Evolutionary conservation across 2,888 invertebrate genomes (phyloP), one percentile per base, ranked within the genome.

Genomic region (Eulithis testata): DNA sequence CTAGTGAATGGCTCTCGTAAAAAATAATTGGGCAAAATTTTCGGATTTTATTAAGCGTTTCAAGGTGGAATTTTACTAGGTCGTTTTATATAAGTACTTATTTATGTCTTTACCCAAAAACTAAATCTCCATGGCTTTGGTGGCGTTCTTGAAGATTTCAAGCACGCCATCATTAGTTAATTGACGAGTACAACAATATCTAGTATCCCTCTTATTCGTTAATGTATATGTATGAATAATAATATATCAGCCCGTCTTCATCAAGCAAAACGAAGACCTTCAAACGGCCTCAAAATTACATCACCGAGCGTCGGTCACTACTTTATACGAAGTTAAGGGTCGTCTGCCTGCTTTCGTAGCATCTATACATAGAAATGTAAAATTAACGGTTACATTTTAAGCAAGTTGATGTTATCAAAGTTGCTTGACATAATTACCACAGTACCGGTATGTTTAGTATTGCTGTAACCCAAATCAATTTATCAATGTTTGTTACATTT

Each of bases 11-110:
- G 63, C 60, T 47, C 56, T 27, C 66, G 62, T 70, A 71, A 70
- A 73, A 71, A 68, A 69, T 73, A 73, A 73, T 70, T 71, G 64
- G 69, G 54, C 52, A 65, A 63, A 55, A 55, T 61, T 56, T 65
- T 65, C 21, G 36, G 50, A 45, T 54, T 54, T 12, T 54, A 47
- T 56, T 44, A 2, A 31, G 52, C 31, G 40, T 43, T 44, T 55
- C 50, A 63, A 60, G 55, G 59, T 9, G 27, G 54, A 59, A 63
- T 27, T 59, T 51, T 58, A 44, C 12, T 11, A 57, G 47, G 14
- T 45, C 8, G 40, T 40, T 40, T 5, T 7, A 12, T 14, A 14
- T 12, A 21, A 21, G 21, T 21, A 21, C 21, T 21, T 21, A 12
- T 47, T 47, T 47, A 14, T 52, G 45, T 6, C 5, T 43, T 31